phyloP scores from a whole-genome alignment of 2,888 invertebrate species.

The Apodemia duryi region DNA sequence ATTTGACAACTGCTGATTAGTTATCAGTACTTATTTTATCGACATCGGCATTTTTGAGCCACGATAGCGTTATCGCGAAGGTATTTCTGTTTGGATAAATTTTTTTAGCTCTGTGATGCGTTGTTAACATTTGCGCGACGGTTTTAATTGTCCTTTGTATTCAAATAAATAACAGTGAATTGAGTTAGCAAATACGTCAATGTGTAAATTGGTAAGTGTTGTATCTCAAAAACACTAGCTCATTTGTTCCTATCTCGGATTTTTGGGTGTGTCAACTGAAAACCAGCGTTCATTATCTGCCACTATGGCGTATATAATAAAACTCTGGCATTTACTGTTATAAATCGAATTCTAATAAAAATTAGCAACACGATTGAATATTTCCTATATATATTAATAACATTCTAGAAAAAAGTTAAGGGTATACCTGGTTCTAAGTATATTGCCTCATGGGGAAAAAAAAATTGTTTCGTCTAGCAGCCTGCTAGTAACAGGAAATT shows the following conservation, averaged over 20 bases:
- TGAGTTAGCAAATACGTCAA: background rate
- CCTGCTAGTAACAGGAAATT: no score
- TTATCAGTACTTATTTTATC: constrained; percentile 44
- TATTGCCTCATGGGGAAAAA: no score
- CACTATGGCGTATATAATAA: no score
- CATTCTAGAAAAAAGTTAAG: no score
- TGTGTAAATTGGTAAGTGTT: constrained; percentile 9
- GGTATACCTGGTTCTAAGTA: no score
- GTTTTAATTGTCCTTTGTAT: background rate
- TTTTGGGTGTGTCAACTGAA: background rate
- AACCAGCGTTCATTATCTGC: no score
- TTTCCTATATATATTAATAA: no score
- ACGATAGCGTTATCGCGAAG: constrained; percentile 27
- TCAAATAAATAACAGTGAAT: background rate
- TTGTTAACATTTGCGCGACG: background rate
- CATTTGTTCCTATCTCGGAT: background rate
- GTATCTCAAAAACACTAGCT: background rate
- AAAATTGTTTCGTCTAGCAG: no score
- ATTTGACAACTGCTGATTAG: constrained; percentile 27
- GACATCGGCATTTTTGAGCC: constrained; percentile 37
- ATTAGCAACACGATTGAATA: no score
- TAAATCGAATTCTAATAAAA: no score
- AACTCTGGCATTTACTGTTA: no score
- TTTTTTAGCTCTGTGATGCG: constrained; percentile 1
- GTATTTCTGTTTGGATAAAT: constrained; percentile 12